A percentile compares a stretch with the other conserved stretches of the same genome.
phyloP scores from a whole-genome alignment of 2,888 invertebrate species.

The Notocelia uddmanniana region DNA sequence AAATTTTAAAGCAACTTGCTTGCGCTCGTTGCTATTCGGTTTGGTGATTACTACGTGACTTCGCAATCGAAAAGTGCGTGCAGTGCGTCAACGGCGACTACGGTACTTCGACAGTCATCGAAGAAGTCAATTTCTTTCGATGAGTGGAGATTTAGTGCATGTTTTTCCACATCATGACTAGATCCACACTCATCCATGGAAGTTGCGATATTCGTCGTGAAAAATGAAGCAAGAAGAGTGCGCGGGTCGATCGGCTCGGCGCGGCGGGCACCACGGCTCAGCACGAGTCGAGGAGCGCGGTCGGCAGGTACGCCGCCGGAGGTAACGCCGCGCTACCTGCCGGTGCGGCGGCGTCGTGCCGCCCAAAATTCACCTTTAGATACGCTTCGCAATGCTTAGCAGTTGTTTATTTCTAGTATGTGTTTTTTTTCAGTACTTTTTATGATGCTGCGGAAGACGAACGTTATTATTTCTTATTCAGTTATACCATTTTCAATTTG shows the following conservation, averaged over 20 bases:
- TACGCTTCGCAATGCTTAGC: slow-evolving; percentile 68
- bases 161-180: slow-evolving; percentile 89
- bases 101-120: slow-evolving; percentile 55
- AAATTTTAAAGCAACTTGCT: slow-evolving; percentile 78
- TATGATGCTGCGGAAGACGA: slow-evolving; percentile 42
- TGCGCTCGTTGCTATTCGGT: slow-evolving; percentile 65
- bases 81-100: slow-evolving; percentile 71
- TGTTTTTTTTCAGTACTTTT: slow-evolving; percentile 51
- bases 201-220: slow-evolving; percentile 82
- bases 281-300: slow-evolving; percentile 77
- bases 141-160: slow-evolving; percentile 92
- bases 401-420: slow-evolving; percentile 74
- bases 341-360: slow-evolving; percentile 61
- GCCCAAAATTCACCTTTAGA: slow-evolving; percentile 75
- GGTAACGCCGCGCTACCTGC: slow-evolving; percentile 73
- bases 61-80: slow-evolving; percentile 80
- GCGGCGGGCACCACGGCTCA: too few relatives aligned
- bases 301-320: slow-evolving; percentile 72
- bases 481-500: slow-evolving; percentile 34
- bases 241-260: slow-evolving; percentile 74
- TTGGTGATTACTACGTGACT: slow-evolving; percentile 79
- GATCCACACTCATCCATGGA: slow-evolving; percentile 93
- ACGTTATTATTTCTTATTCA: slow-evolving; percentile 29
- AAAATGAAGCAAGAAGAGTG: slow-evolving; percentile 56
- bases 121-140: slow-evolving; percentile 87